Evolutionary conservation across 2,113 vertebrate genomes (phyloP).

Genomic region (Phaetusa simplex): DNA sequence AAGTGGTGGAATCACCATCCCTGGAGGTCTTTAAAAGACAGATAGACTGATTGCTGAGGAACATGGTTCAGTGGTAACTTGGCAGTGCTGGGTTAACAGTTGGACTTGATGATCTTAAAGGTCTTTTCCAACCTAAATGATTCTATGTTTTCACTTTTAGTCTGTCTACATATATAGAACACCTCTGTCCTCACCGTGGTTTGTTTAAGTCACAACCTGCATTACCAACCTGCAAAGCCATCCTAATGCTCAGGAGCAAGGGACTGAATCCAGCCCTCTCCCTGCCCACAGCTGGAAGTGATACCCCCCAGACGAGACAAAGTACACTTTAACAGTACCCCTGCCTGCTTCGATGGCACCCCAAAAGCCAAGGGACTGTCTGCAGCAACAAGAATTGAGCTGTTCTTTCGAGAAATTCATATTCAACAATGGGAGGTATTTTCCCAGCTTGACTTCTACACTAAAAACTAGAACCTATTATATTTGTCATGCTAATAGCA

Average conservation of each 20-base stretch:
- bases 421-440: neutral
- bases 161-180: neutral
- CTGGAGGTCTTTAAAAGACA: neutral
- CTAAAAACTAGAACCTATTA: neutral
- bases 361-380: neutral
- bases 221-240: neutral
- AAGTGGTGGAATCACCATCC: neutral
- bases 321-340: neutral
- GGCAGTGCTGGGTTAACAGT: neutral
- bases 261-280: neutral
- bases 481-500: neutral
- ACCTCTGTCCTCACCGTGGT: neutral
- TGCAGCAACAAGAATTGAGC: neutral
- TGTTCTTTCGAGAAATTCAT: neutral
- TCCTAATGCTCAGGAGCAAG: neutral
- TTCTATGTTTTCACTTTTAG: neutral
- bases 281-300: neutral
- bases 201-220: neutral
- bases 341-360: neutral
- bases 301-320: neutral
- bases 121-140: neutral
- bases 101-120: neutral
- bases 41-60: neutral
- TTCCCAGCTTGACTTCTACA: neutral
- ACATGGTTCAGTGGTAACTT: neutral